Base-by-base conservation (phyloP, 2,888 invertebrate genomes). In the Tenthredo amoena region DNA sequence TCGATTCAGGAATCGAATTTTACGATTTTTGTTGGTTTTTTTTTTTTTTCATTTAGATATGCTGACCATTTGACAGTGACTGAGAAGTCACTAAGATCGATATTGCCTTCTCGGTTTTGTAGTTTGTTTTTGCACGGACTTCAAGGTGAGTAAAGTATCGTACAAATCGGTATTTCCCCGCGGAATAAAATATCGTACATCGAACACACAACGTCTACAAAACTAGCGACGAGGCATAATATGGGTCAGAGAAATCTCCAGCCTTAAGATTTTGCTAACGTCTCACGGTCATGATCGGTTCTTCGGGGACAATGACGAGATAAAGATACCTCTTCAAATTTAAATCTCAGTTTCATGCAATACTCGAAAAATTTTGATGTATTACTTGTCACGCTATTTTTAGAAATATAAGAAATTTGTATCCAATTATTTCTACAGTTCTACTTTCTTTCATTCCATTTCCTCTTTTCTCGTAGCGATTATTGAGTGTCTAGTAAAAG, bases 191-290 rank as follows among this genome's bases (percentile, higher is more conserved):
- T 55, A 55, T 77, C 34, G 15, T 26, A 65, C 6, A 21, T 26
- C 31, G 68, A 34, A 68, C 18, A 68, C 18, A 26, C 34, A 26
- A 68, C 6, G 26, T 2, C n/a, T 9, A 68, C 34, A 34, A 6
- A 68, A 68, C 6, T 65, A 21, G 7, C 43, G n/a, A 74, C 7
- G 21, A 43, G 40, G 10, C 2, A 40, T 6, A 62, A 81, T n/a
- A 40, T 40, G 26, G 81, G 81, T 81, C 58, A 62, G 62, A 81
- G 81, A 81, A 81, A 81, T 81, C 81, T 21, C 40, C 81, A 40
- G 18, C 55, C 50, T 77, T 40, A n/a, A 55, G 37, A 81, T 21
- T 40, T 62, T 21, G 10, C 21, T 15, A 15, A 40, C 37, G 31
- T 26, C 15, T 40, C 6, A 37, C 37, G 62, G 40, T 10, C 81